These are phyloP conservation scores for Proteles cristata DNA, from an alignment of 2,113 vertebrate species.

Conservation along the genomic window DNA sequence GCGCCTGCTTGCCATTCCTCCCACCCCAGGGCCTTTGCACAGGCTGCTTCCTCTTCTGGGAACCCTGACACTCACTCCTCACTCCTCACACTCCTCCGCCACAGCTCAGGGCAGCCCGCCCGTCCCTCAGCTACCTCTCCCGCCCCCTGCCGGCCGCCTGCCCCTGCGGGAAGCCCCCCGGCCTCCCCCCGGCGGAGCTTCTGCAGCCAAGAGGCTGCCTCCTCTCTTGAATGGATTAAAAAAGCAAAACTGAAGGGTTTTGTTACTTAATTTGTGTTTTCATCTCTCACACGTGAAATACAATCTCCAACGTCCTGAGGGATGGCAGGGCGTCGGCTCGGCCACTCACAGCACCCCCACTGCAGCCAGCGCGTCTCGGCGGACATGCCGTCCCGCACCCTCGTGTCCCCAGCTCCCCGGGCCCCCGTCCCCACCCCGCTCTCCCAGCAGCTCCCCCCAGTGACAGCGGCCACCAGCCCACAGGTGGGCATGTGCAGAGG, in stretches of 20 bases:
- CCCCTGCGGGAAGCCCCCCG: background rate
- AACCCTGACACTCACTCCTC: background rate
- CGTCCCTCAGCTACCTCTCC: background rate
- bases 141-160: background rate
- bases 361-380: rapidly evolving
- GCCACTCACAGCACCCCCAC: too few species aligned
- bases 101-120: background rate
- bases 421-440: background rate
- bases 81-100: background rate
- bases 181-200: background rate
- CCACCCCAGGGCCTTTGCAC: background rate
- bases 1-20: background rate
- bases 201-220: background rate
- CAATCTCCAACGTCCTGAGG: background rate
- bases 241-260: background rate
- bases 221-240: background rate
- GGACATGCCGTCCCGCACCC: too few species aligned
- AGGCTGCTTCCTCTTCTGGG: background rate
- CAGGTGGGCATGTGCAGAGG: background rate
- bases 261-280: background rate
- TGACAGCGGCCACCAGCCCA: background rate
- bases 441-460: background rate
- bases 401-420: background rate
- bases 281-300: background rate
- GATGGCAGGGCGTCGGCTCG: background rate